Base-by-base conservation (phyloP, 2,797 vertebrate genomes). In the Staurois parvus region DNA sequence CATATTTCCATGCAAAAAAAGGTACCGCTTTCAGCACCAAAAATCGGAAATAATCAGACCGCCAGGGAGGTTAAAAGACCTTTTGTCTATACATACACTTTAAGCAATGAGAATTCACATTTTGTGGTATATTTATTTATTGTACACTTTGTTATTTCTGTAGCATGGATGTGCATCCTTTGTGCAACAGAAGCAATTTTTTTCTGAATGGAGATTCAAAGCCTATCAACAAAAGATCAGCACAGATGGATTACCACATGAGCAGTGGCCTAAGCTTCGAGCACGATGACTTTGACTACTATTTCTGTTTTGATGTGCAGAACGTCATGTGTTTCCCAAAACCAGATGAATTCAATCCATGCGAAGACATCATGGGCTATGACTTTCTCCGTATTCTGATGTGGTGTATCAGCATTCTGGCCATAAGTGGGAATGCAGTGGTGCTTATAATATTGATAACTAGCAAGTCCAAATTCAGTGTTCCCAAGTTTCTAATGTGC, bases 401-500 rank as follows among this genome's bases (percentile, higher is more conserved):
- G 92, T 99, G 98, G 98, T 92, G 97, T 86, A 97, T 99, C 88
- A 97, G 92, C 79, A 92, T 97, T 85, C 91, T 99, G 7, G 96
- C 98, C 0, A 93, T 99, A 85, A 90, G 95, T 0, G 98, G 98
- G 21, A 99, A 99, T 84, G 78, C 89, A 2, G 62, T 89, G 0
- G 98, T 99, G 21, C 93, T 99, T 2, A 74, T 96, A 21, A 96
- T 98, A 74, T 92, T 99, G 79, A 91, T 96, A 92, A 94, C 95
- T 83, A 98, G 96, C 85, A 94, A 92, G 1, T 95, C 96, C 88
- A 99, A 99, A 88, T 93, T 98, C 86, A 99, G 97, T 0, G 98
- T 99, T 1, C 97, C 98, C 11, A 96, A 96, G 66, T 99, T 99
- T 89, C 95, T 99, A 6, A 99, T 99, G 97, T 99, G 98, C 90